phyloP scores from a whole-genome alignment of 2,797 vertebrate species.

The Nannoperca obscura region DNA sequence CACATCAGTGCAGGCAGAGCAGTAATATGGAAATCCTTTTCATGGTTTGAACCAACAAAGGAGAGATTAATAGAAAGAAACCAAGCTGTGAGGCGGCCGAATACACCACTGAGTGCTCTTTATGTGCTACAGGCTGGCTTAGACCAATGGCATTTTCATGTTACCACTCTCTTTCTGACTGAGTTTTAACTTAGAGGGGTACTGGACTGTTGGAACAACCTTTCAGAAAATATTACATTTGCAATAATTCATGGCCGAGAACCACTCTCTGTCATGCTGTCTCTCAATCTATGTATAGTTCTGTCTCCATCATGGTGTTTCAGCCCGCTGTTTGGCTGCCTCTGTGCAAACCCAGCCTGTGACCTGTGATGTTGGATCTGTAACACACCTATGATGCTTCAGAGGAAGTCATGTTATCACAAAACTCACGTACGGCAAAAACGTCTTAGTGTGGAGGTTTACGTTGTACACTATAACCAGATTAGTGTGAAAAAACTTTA shows the following conservation, averaged over 20 bases:
- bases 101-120: conserved; percentile 29
- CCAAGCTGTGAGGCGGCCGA: conserved; percentile 40
- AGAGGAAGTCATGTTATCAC: conserved; percentile 20
- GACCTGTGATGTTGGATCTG: background rate
- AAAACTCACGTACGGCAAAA: background rate
- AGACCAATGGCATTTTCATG: conserved; percentile 26
- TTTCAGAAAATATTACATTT: conserved; percentile 29
- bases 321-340: conserved; percentile 12
- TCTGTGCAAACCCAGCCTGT: conserved; percentile 1
- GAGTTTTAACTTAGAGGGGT: conserved; percentile 26
- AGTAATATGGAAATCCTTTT: conserved; percentile 49
- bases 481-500: background rate
- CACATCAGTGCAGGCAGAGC: conserved; percentile 41
- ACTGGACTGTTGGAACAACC: conserved; percentile 8
- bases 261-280: background rate
- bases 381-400: conserved; percentile 15
- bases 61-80: conserved; percentile 50
- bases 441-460: background rate
- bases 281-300: background rate
- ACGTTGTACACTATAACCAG: background rate
- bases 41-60: conserved; percentile 40
- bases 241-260: conserved; percentile 31
- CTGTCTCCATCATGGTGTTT: background rate
- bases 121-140: conserved; percentile 19
- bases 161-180: conserved; percentile 12